These are phyloP conservation scores for Brachionus asplanchnoidis DNA, from an alignment of 1,140 invertebrate genomes.

Conservation along the genomic window DNA sequence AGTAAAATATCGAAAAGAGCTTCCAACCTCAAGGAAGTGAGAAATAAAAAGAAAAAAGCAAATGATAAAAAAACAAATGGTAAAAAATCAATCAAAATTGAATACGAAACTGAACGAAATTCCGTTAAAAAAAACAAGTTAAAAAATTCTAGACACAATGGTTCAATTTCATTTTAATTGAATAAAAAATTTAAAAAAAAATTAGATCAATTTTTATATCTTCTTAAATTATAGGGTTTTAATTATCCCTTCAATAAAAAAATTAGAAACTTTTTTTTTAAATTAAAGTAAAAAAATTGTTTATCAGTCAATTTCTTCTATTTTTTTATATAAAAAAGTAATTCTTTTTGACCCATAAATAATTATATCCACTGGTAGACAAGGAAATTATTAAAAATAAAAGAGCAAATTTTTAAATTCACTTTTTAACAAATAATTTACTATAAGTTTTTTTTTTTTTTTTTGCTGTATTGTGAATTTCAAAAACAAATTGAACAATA, in stretches of 20 bases:
- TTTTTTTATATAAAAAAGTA: too few relatives aligned
- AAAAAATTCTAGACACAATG: not conserved
- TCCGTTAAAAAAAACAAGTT: not conserved
- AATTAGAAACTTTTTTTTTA: too few relatives aligned
- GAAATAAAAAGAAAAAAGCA: slow-evolving; percentile 26
- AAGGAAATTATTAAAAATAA: too few relatives aligned
- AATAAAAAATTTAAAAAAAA: not conserved
- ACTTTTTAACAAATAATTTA: too few relatives aligned
- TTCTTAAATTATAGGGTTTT: not conserved
- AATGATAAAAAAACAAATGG: not conserved
- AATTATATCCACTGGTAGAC: too few relatives aligned
- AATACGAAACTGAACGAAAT: slow-evolving; percentile 40
- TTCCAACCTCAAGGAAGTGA: slow-evolving; percentile 10
- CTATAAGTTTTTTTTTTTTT: too few relatives aligned
- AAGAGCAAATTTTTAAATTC: too few relatives aligned
- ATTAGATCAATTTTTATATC: not conserved
- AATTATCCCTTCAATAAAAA: not conserved
- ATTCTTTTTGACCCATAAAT: too few relatives aligned
- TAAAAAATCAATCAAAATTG: slow-evolving; percentile 41
- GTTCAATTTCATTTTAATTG: slow-evolving; percentile 20
- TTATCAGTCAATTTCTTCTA: too few relatives aligned
- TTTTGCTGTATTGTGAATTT: too few relatives aligned
- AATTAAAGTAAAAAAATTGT: too few relatives aligned
- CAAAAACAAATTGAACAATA: too few relatives aligned
- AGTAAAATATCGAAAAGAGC: not conserved